Conservation (phyloP, 1,140 invertebrate species). For the Dinoponera quadriceps region DNA sequence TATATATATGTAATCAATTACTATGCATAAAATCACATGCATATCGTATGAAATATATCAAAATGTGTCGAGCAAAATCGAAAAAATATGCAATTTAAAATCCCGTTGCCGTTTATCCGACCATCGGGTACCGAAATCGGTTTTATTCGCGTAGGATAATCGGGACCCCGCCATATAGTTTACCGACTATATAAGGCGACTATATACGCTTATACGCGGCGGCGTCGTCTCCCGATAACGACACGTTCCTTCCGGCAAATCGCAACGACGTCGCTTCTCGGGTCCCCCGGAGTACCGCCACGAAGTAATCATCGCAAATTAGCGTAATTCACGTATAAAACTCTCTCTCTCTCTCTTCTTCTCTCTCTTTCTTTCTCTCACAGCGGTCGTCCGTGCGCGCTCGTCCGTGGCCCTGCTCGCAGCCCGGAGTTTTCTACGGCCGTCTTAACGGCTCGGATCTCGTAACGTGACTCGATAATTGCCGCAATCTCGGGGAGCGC, state of each 20-base stretch:
- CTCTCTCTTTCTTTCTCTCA: too few species aligned
- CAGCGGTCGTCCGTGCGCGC: too few species aligned
- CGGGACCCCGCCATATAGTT: neutral
- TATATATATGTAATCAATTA: too few species aligned
- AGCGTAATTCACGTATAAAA: slow-evolving; percentile 56
- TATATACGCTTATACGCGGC: slow-evolving; percentile 6
- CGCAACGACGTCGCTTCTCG: neutral
- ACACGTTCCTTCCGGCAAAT: slow-evolving; percentile 13
- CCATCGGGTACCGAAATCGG: too few species aligned
- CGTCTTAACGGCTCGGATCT: slow-evolving; percentile 64
- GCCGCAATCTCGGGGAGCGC: slow-evolving; percentile 75
- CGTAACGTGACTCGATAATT: slow-evolving; percentile 82
- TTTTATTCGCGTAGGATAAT: neutral
- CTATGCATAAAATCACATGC: too few species aligned
- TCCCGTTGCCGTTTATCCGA: too few species aligned
- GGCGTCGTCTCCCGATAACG: neutral
- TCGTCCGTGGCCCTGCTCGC: slow-evolving; percentile 10
- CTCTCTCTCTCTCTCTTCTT: slow-evolving; percentile 32
- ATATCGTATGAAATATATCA: too few species aligned
- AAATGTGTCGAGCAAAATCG: too few species aligned
- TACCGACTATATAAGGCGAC: neutral
- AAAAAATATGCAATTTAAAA: too few species aligned
- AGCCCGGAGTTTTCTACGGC: slow-evolving; percentile 18
- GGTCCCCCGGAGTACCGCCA: neutral
- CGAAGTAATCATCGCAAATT: slow-evolving; percentile 48